Evolutionary conservation across 2,888 invertebrate species (phyloP), one percentile per base, ranked within the genome.

Genomic region (Microctonus aethiopoides): DNA sequence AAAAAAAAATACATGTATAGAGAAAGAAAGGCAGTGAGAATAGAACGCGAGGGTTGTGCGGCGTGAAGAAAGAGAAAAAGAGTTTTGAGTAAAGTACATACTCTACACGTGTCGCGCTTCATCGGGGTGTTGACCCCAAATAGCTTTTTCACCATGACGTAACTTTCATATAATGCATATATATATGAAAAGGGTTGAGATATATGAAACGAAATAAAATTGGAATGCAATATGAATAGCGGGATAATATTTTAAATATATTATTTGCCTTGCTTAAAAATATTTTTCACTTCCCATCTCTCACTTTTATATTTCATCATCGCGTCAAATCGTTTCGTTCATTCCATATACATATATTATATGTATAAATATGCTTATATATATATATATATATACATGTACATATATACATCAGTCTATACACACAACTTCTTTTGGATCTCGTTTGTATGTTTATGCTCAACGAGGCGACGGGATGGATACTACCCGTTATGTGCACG

Each of bases 111-210:
- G 88, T 87, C 87, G 86, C 87, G 86, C 85, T 86, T 83, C 81
- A 82, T 87, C 87, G 88, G 89, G 89, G 88, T 89, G 89, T 88
- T 89, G 89, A 89, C 89, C 89, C 88, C 87, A 80, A 83, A 84
- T 83, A 83, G 81, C 78, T 83, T 84, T 83, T 82, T 84, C 78
- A 79, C 80, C 79, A 78, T 84, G 83, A 84, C 82, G 83, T 83
- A 84, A 84, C 80, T 77, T 71, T 61, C 32, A n/a, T n/a, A n/a
- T 61, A 69, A 69, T 16, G 46, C n/a, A 46, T n/a, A 34, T 34
- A 34, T 34, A 10, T 34, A 76, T 78, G 77, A 80, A 74, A 83
- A 84, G 84, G 84, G 84, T 84, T 84, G 84, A 83, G 82, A 82
- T 81, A 82, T 81, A n/a, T n/a, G 75, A 73, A 16, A 74, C 74